Base-by-base conservation (phyloP, 2,113 vertebrate genomes). In the Tyto alba region DNA sequence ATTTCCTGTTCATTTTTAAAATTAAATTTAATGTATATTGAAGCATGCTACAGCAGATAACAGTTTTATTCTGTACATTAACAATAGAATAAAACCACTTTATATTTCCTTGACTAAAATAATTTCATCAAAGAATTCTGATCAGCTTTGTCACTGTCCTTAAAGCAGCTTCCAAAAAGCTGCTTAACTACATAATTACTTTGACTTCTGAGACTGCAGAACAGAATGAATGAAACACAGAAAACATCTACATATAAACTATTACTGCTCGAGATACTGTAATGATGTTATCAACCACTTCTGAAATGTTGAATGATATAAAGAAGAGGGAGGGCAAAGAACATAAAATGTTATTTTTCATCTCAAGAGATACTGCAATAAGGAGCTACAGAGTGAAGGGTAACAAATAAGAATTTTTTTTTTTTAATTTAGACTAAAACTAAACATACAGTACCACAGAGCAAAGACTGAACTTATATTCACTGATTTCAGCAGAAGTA, bases 81-180 rank as follows among this genome's bases (percentile, higher is more conserved):
- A 48, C 19, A 60, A 55, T 0, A 56, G 30, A 85, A 71, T 34
- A 76, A 88, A 50, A 64, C 2, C 16, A 74, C 10, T 81, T 92
- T 38, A 23, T 77, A 41, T 56, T 74, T 88, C 69, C 40, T 75
- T 18, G 25, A 77, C 32, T 64, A 43, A 88, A 93, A 87, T 57
- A 7, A 78, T 85, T 89, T 88, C 36, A 77, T 40, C 40, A 68
- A 86, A 64, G 45, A 64, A 68, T 77, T 96, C 73, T 78, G 36
- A 63, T 91, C 53, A 74, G 40, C 75, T 69, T 67, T 91, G 48
- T 60, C 68, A 38, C 57, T 40, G 29, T 60, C 66, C 50, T 81
- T 88, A 75, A 75, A 76, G 47, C 55, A 91, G 50, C 57, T 96
- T 83, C 69, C 52, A 69, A 84, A 93, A 91, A 95, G 32, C 73